Conservation (phyloP, 92 coral and sea anemone genomes). For the Galaxea fascicularis region DNA sequence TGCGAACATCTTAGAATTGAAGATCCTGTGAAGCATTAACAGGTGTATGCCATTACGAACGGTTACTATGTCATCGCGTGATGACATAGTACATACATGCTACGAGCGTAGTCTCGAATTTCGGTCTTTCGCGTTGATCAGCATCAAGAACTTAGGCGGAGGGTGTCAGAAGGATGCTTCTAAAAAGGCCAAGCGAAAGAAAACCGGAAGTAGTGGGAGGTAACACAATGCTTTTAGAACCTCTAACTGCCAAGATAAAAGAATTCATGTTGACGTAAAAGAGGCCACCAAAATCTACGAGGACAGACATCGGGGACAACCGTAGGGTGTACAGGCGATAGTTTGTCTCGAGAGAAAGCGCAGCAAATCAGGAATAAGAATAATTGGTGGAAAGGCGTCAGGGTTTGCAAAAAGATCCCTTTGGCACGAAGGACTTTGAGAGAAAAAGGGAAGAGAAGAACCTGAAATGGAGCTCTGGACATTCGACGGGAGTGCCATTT, state of each 20-base stretch:
- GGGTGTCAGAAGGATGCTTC: no score
- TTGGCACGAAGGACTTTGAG: no score
- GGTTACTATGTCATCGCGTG: no score
- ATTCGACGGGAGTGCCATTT: slow-evolving; percentile 53
- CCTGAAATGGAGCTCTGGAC: slow-evolving; percentile 6
- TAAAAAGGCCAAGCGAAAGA: slow-evolving; percentile 24
- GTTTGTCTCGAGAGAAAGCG: slow-evolving; percentile 21
- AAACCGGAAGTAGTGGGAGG: slow-evolving; percentile 23
- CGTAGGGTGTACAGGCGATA: slow-evolving; percentile 2
- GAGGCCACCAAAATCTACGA: slow-evolving; percentile 52
- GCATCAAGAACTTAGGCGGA: no score
- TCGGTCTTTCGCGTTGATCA: no score
- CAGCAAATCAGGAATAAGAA: slow-evolving; percentile 36
- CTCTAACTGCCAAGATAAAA: slow-evolving; percentile 7
- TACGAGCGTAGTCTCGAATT: no score
- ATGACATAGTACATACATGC: no score
- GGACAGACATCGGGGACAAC: slow-evolving; percentile 60
- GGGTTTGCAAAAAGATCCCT: slow-evolving; percentile 33
- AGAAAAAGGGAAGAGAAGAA: slow-evolving; percentile 27
- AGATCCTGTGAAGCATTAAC: no score
- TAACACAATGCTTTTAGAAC: slow-evolving; percentile 21
- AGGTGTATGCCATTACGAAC: no score
- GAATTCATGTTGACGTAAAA: slow-evolving; percentile 3
- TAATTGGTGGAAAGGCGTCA: slow-evolving; percentile 19
- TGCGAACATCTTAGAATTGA: no score